Evolutionary conservation across 2,113 vertebrate genomes (phyloP).

Genomic region (Pedionomus torquatus): DNA sequence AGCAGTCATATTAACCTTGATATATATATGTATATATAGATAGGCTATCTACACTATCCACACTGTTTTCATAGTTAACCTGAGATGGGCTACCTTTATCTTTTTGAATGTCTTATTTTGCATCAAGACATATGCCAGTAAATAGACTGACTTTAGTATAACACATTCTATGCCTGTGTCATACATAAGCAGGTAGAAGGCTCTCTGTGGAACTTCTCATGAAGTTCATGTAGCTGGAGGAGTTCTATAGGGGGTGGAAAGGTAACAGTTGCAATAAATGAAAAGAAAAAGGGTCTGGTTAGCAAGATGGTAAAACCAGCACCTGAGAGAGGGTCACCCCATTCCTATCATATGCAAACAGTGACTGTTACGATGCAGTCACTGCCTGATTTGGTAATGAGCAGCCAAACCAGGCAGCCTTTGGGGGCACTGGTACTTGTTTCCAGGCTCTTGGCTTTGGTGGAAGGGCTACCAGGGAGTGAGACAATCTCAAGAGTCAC

Average conservation of each 20-base stretch:
- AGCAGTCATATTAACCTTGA: background rate
- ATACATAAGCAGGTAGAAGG: background rate
- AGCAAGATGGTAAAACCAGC: background rate
- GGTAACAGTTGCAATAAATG: background rate
- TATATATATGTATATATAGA: too few relatives aligned
- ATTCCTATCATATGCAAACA: background rate
- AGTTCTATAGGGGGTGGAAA: background rate
- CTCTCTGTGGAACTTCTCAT: background rate
- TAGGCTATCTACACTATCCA: too few relatives aligned
- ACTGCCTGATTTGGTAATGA: background rate
- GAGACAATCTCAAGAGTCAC: background rate
- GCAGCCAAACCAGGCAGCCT: background rate
- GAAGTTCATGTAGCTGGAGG: background rate
- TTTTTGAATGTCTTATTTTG: background rate
- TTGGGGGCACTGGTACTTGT: background rate
- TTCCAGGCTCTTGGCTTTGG: background rate
- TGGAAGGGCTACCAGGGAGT: background rate
- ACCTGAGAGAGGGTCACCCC: background rate
- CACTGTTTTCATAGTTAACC: background rate
- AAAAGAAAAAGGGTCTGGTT: background rate
- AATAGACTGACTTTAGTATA: background rate
- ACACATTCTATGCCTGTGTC: background rate
- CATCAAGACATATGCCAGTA: too few relatives aligned
- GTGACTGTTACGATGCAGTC: fast-evolving
- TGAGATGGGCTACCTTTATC: background rate